Base-by-base conservation (phyloP, 2,888 invertebrate species). In the Dicycla oo region DNA sequence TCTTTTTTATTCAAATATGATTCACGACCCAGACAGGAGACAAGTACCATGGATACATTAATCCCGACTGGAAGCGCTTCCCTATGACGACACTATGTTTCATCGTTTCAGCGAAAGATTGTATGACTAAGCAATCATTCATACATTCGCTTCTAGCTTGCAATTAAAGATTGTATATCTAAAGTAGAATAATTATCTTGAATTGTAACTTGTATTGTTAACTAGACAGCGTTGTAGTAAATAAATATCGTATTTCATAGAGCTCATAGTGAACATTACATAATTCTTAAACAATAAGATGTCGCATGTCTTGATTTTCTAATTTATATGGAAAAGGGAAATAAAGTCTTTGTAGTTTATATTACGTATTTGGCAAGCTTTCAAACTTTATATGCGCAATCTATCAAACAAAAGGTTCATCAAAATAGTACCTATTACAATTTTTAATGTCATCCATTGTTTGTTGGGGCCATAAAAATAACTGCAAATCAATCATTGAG, bases 51-150 rank as follows among this genome's bases (percentile, higher is more conserved):
- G 73, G 81, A 83, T 78, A 87, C 83, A 78, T 88, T 82, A 80
- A 78, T 83, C 83, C 82, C 76, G 79, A 81, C 85, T 87, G 86
- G 81, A 75, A 75, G 78, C 38, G 78, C 60, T n/a, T 82, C 85
- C 86, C 87, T 86, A 81, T 91, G 88, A 90, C 87, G 85, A 87
- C 82, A 80, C 78, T 74, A 86, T 91, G 92, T 87, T 92, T 93
- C 93, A 94, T 92, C 89, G 88, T 91, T 94, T 92, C 94, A 93
- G 91, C 87, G 92, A 92, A 94, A 91, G 88, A 88, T 75, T 74
- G 77, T 79, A 86, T 94, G 89, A 94, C 88, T 94, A 91, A 92
- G 85, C 82, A 83, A 83, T 87, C 89, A 88, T 90, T 91, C 89
- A 90, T 86, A 88, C 87, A 82, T 86, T 81, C 88, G 85, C 87